Conservation (phyloP, 92 coral and sea anemone genomes). For the Anthopleura xanthogrammica region DNA sequence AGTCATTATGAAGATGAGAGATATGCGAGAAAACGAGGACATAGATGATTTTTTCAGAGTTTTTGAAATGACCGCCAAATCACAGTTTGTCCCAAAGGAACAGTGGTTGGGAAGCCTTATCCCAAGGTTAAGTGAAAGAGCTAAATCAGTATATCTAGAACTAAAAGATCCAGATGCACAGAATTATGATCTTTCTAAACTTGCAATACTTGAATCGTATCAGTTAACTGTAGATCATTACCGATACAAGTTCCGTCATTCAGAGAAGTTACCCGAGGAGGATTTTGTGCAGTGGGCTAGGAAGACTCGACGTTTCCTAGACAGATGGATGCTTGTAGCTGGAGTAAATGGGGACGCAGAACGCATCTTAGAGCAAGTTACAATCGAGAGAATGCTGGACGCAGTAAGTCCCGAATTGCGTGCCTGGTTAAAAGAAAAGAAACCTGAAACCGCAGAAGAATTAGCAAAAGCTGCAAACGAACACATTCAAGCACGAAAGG, state of each 20-base stretch:
- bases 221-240: slow-evolving; percentile 55
- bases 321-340: slow-evolving; percentile 63
- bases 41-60: slow-evolving; percentile 61
- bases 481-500: slow-evolving; percentile 60
- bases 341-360: slow-evolving; percentile 40
- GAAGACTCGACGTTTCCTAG: slow-evolving; percentile 52
- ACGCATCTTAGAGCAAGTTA: slow-evolving; percentile 43
- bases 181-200: slow-evolving; percentile 44
- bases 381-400: slow-evolving; percentile 49
- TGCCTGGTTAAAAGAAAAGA: slow-evolving; percentile 53
- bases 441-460: slow-evolving; percentile 49
- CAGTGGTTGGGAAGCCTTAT: slow-evolving; percentile 61
- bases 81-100: slow-evolving; percentile 40
- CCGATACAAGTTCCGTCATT: slow-evolving; percentile 52
- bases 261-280: slow-evolving; percentile 53
- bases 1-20: slow-evolving; percentile 23
- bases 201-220: slow-evolving; percentile 45
- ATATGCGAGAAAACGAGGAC: slow-evolving; percentile 57
- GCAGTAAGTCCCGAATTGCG: slow-evolving; percentile 58
- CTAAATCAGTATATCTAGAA: slow-evolving; percentile 53
- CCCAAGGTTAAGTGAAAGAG: slow-evolving; percentile 54
- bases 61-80: slow-evolving; percentile 64
- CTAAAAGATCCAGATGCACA: slow-evolving; percentile 46
- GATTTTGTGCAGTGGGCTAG: slow-evolving; percentile 64
- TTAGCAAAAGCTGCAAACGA: slow-evolving; percentile 51